Base-by-base conservation (phyloP, 2,113 vertebrate genomes). In the Todiramphus saurophagus region DNA sequence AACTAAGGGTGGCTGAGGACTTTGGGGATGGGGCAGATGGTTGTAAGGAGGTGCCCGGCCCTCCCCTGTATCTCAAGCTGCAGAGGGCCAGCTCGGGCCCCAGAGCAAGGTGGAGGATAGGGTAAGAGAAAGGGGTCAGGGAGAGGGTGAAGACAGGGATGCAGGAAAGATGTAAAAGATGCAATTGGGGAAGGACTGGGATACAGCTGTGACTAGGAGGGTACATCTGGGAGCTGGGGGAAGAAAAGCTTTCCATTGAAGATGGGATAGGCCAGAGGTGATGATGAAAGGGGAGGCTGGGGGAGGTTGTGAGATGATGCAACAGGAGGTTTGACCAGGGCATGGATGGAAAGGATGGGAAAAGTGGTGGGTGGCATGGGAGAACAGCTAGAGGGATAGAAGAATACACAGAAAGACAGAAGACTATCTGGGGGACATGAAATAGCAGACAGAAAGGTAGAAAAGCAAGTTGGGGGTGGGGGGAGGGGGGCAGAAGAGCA, bases 291-390 rank as follows among this genome's bases (percentile, higher is more conserved):
- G 3, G 16, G 44, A 21, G 37, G 39, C 3, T 25, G 44, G 30
- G 68, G 60, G 43, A 83, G 25, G 75, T n/a, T 90, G 82, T 46
- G 76, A 77, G 60, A 88, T 92, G 89, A 96, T 92, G 94, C 93
- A 97, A 96, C 87, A 92, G 68, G 69, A 89, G 83, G 73, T 89
- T 89, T 5, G 12, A 67, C 46, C 41, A 27, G 64, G 76, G 73
- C 60, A 89, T 16, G 31, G 79, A 86, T 56, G 43, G 69, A 78
- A 94, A 59, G 77, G 68, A 81, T 67, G 41, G 39, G 62, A 76
- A 68, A 93, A 87, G 66, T 3, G 0, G 72, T 7, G 2, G 17
- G 58, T 73, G 43, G 39, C 51, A 75, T 15, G 43, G 63, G 91
- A 63, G 73, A 74, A 69, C 55, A 70, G 43, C n/a, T 39, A 53